phyloP scores from a whole-genome alignment of 1,140 invertebrate genomes.

The Thrips palmi region DNA sequence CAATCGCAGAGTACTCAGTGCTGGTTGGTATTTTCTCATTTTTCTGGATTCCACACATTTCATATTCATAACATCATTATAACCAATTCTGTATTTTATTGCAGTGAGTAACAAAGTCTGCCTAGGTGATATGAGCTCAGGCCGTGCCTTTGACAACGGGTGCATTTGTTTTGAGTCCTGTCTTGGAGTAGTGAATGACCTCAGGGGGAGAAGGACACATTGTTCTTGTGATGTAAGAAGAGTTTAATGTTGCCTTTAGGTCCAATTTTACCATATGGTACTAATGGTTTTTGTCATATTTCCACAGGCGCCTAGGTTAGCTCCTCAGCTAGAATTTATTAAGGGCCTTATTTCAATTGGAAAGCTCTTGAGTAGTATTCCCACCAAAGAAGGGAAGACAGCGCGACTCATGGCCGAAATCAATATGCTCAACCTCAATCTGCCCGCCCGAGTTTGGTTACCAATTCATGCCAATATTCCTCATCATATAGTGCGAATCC shows the following conservation, averaged over 20 bases:
- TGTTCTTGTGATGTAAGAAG: slow-evolving; percentile 52
- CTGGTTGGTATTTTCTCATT: slow-evolving; percentile 3
- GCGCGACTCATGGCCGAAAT: slow-evolving; percentile 79
- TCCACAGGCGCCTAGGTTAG: slow-evolving; percentile 55
- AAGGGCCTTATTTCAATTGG: slow-evolving; percentile 77
- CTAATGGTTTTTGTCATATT: slow-evolving; percentile 13
- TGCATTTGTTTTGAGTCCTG: slow-evolving; percentile 72
- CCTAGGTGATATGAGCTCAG: slow-evolving; percentile 80
- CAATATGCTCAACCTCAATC: slow-evolving; percentile 83
- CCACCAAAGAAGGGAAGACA: slow-evolving; percentile 89
- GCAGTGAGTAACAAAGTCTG: slow-evolving; percentile 35
- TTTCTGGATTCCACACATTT: not conserved
- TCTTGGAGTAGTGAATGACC: slow-evolving; percentile 53
- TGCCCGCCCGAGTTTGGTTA: slow-evolving; percentile 94
- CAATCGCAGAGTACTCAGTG: not conserved
- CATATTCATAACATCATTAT: not conserved
- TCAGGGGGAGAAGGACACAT: slow-evolving; percentile 47
- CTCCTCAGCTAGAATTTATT: slow-evolving; percentile 74
- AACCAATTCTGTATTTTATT: slow-evolving; percentile 14
- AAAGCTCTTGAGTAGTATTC: slow-evolving; percentile 68
- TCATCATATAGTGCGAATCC: slow-evolving; percentile 79
- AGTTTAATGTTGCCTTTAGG: slow-evolving; percentile 6
- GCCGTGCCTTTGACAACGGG: slow-evolving; percentile 89
- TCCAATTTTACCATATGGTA: too few relatives aligned
- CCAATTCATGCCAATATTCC: slow-evolving; percentile 53